A percentile compares a stretch with the other conserved stretches of the same genome.
Conservation (phyloP, 2,113 vertebrate species). For the Atractosteus spatula region DNA sequence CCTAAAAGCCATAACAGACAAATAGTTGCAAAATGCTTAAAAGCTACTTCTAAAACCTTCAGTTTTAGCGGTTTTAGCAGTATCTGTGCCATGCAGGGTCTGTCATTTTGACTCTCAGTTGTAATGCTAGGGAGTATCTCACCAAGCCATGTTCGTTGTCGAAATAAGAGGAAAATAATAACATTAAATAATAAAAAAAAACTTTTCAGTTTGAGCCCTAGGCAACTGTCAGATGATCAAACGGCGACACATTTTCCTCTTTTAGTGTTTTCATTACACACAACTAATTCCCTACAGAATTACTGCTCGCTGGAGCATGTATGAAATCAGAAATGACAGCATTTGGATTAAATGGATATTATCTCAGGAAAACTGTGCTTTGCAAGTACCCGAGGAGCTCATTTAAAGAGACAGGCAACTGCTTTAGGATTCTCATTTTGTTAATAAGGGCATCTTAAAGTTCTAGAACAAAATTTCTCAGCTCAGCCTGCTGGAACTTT, state of each 20-base stretch:
- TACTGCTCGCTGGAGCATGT: constrained; percentile 6
- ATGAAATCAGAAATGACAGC: constrained; percentile 12
- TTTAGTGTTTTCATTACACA: constrained; percentile 2
- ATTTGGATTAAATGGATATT: constrained; percentile 12
- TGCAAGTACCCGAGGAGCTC: neutral
- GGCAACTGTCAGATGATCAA: constrained; percentile 2
- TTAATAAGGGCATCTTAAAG: neutral
- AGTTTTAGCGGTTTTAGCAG: too few relatives aligned
- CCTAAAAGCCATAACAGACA: too few relatives aligned
- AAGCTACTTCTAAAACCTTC: too few relatives aligned
- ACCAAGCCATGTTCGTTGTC: neutral
- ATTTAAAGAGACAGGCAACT: neutral
- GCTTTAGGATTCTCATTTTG: neutral
- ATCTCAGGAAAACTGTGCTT: neutral
- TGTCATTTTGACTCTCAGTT: neutral
- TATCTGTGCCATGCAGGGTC: neutral
- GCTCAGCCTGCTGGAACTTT: neutral
- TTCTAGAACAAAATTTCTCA: neutral
- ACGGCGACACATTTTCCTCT: constrained; percentile 2
- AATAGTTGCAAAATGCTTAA: too few relatives aligned
- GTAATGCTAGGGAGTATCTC: neutral
- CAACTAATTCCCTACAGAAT: constrained; percentile 5
- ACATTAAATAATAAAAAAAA: constrained; percentile 1
- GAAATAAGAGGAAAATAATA: neutral
- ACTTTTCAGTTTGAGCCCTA: neutral